Percentiles rank a stretch among this genome's conserved stretches.
phyloP scores from a whole-genome alignment of 1,140 invertebrate genomes.

The Hylaeus volcanicus region DNA sequence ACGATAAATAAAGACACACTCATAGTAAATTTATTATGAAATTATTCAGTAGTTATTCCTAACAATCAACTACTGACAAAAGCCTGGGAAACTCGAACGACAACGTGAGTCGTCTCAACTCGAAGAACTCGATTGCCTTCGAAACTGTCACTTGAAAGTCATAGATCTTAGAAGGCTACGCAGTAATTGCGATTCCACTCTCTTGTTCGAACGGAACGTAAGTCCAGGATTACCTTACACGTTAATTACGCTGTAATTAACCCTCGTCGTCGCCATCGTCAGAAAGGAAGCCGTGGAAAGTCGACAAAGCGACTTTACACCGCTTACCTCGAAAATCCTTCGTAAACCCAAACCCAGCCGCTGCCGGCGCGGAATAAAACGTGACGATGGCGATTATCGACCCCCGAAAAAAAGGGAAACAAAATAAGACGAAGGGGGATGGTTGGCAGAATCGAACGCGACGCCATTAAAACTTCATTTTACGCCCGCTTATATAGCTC shows the following conservation, averaged over 20 bases:
- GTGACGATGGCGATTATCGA: slow-evolving; percentile 59
- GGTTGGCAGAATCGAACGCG: slow-evolving; percentile 46
- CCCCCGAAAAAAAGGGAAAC: slow-evolving; percentile 55
- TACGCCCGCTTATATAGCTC: slow-evolving; percentile 43
- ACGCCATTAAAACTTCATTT: slow-evolving; percentile 63
- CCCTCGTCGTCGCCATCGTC: slow-evolving; percentile 42
- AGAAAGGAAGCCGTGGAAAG: slow-evolving; percentile 50
- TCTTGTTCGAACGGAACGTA: slow-evolving; percentile 52
- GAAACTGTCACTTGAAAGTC: slow-evolving; percentile 1
- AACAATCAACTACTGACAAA: background rate
- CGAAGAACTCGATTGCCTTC: background rate
- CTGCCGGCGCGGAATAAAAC: slow-evolving; percentile 56
- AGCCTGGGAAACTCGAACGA: background rate
- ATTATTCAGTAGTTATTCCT: background rate
- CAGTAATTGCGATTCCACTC: slow-evolving; percentile 51
- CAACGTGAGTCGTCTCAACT: background rate
- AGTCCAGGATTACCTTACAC: slow-evolving; percentile 59
- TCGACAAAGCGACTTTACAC: slow-evolving; percentile 58
- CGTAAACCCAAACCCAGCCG: slow-evolving; percentile 40
- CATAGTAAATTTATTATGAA: background rate
- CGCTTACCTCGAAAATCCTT: slow-evolving; percentile 58
- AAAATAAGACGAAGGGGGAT: slow-evolving; percentile 51
- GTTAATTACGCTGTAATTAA: slow-evolving; percentile 65
- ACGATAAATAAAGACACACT: too few species aligned
- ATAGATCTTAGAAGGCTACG: slow-evolving; percentile 47